These are phyloP conservation scores for Rhagophthalmus giganteus DNA, from an alignment of 2,888 invertebrate species.

Conservation along the genomic window DNA sequence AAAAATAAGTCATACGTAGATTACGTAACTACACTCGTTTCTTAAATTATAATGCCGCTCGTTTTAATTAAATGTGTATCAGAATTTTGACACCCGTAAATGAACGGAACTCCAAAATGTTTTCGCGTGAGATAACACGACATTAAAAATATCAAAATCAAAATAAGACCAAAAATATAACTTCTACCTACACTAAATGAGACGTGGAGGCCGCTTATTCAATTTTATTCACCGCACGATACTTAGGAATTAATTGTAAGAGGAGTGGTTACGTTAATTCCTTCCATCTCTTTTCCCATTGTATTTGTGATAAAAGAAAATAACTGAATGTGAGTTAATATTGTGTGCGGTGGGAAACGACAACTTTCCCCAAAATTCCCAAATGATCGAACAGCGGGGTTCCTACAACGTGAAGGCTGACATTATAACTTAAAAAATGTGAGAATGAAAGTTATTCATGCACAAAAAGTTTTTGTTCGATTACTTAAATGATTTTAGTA, in stretches of 20 bases:
- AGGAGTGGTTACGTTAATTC: neutral
- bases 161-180: no score
- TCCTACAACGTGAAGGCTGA: conserved; percentile 16
- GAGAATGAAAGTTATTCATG: conserved; percentile 16
- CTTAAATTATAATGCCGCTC: no score
- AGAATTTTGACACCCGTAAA: no score
- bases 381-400: conserved; percentile 18
- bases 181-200: no score
- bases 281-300: neutral
- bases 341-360: neutral
- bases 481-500: no score
- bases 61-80: no score
- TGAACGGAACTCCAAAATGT: neutral
- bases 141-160: conserved; percentile 6
- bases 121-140: conserved; percentile 4
- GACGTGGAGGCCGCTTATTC: conserved; percentile 17
- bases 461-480: conserved; percentile 11
- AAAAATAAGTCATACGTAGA: no score
- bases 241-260: conserved; percentile 1
- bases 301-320: no score
- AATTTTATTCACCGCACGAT: conserved; percentile 19
- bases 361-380: conserved; percentile 12
- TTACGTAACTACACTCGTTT: no score
- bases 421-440: conserved; percentile 11
- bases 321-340: neutral